Percentiles rank a stretch among this genome's conserved stretches.
Conservation (phyloP, 2,888 invertebrate species). For the Branchipolynoe longqiensis region DNA sequence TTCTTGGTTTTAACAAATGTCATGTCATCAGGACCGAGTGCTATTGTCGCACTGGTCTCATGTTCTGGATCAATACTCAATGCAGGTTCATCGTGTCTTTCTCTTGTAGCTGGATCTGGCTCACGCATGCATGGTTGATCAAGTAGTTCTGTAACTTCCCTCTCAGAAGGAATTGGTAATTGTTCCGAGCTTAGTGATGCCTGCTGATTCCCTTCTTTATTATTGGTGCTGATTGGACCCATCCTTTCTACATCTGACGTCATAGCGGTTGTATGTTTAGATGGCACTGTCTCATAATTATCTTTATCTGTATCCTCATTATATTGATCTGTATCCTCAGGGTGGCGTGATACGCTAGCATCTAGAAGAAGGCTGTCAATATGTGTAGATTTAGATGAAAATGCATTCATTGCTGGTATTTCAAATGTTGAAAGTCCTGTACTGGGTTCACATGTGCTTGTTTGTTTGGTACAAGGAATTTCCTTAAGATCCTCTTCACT, state of each 20-base stretch:
- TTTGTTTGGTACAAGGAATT: background rate
- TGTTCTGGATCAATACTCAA: background rate
- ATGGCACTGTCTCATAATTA: too few relatives aligned
- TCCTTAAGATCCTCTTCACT: constrained; percentile 28
- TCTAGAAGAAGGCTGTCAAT: too few relatives aligned
- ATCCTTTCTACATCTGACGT: background rate
- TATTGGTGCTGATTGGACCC: background rate
- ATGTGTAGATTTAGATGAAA: too few relatives aligned
- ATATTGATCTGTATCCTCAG: too few relatives aligned
- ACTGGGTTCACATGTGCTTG: too few relatives aligned
- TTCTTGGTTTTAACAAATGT: constrained; percentile 13
- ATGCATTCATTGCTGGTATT: background rate
- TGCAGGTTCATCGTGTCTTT: background rate
- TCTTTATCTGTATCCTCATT: too few relatives aligned
- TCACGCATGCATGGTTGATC: background rate
- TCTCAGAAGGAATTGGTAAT: background rate
- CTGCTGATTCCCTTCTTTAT: background rate
- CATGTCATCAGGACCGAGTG: background rate
- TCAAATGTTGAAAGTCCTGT: constrained; percentile 26
- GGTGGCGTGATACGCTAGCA: too few relatives aligned
- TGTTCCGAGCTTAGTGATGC: background rate
- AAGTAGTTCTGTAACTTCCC: background rate
- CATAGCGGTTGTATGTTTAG: too few relatives aligned
- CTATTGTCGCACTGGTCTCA: background rate
- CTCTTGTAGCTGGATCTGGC: background rate